Conservation (phyloP, 2,797 vertebrate genomes). For the Crocodylus rhombifer region DNA sequence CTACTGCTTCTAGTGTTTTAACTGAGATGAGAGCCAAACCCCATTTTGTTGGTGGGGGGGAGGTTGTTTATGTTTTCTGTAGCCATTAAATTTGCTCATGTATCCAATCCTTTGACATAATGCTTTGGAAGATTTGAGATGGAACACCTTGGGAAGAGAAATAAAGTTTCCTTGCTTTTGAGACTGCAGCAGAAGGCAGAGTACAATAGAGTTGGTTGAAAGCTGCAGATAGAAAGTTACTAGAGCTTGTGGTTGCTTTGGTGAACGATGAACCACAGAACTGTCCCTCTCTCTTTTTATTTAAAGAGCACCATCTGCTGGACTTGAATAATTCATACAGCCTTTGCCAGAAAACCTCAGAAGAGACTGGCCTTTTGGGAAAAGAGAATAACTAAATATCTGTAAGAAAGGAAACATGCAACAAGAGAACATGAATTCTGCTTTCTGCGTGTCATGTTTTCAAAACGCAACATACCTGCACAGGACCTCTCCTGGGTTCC, state of each 20-base stretch:
- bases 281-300: not conserved
- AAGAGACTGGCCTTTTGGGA: not conserved
- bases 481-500: not conserved
- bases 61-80: not conserved
- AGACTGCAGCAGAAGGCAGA: not conserved
- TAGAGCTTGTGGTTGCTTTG: not conserved
- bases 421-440: not conserved
- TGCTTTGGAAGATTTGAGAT: not conserved
- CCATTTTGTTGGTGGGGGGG: not conserved
- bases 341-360: not conserved
- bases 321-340: not conserved
- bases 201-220: not conserved
- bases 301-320: not conserved
- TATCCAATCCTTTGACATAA: not conserved
- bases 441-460: not conserved
- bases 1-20: not conserved
- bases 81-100: not conserved
- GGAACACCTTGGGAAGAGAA: not conserved
- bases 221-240: not conserved
- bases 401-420: not conserved
- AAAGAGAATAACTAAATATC: not conserved
- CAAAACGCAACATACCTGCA: fast-evolving
- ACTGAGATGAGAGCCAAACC: not conserved
- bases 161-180: fast-evolving
- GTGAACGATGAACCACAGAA: not conserved